A percentile compares a stretch with the other conserved stretches of the same genome.
Evolutionary conservation across 2,888 invertebrate species (phyloP).

Genomic region (Tetrapedia diversipes): DNA sequence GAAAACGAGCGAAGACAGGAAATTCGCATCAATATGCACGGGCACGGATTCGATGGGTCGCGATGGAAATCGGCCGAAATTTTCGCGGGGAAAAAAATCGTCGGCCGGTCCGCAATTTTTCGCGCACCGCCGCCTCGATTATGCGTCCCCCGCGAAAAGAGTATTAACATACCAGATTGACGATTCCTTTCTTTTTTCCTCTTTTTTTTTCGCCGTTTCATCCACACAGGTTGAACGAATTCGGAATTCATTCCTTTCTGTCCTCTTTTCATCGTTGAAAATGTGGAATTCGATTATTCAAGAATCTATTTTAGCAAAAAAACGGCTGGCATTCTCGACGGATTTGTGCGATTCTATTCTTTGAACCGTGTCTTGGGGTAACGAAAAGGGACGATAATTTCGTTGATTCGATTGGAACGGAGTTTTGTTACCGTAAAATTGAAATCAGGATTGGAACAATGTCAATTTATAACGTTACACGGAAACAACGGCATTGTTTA

Average conservation of each 20-base stretch:
- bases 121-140: conserved; percentile 5
- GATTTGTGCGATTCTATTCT: too few relatives aligned
- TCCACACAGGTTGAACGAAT: too few relatives aligned
- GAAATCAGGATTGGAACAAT: background rate
- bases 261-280: too few relatives aligned
- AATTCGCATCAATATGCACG: conserved; percentile 39
- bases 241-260: background rate
- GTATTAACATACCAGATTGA: conserved; percentile 21
- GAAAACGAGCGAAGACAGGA: conserved; percentile 34
- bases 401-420: too few relatives aligned
- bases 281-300: too few relatives aligned
- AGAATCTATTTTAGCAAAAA: too few relatives aligned
- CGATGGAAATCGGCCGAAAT: conserved; percentile 31
- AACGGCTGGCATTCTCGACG: too few relatives aligned
- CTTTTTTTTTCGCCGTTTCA: background rate
- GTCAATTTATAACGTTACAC: background rate
- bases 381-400: too few relatives aligned
- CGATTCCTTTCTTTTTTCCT: background rate
- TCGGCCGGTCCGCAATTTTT: conserved; percentile 27
- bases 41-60: conserved; percentile 35
- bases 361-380: too few relatives aligned
- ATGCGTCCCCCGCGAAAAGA: background rate
- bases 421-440: background rate
- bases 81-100: conserved; percentile 7
- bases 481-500: conserved; percentile 1